A percentile compares a stretch with the other conserved stretches of the same genome.
These are phyloP conservation scores for Lithobates sylvaticus DNA, from an alignment of 2,797 vertebrate genomes.

Conservation along the genomic window DNA sequence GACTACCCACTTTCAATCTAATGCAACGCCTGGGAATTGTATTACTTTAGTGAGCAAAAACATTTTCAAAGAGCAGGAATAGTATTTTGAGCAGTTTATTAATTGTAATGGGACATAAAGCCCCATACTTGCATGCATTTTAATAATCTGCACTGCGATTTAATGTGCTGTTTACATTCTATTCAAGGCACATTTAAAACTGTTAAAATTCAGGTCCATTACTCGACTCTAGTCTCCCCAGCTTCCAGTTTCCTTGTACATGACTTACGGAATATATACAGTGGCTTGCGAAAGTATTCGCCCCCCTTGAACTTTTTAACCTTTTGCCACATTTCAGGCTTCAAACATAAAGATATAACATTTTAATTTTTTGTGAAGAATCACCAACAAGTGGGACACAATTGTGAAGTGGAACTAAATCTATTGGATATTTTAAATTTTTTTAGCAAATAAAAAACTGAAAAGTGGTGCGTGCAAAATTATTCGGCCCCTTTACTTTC, in stretches of 20 bases:
- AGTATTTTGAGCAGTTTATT: constrained; percentile 48
- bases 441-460: too few relatives aligned
- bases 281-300: too few relatives aligned
- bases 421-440: too few relatives aligned
- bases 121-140: constrained; percentile 38
- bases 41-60: constrained; percentile 29
- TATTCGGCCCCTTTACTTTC: too few relatives aligned
- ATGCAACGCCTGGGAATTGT: constrained; percentile 40
- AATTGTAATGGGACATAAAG: constrained; percentile 45
- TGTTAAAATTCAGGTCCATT: constrained; percentile 33
- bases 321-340: too few relatives aligned
- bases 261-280: constrained; percentile 9
- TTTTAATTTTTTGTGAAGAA: too few relatives aligned
- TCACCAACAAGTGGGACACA: too few relatives aligned
- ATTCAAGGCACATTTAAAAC: constrained; percentile 40
- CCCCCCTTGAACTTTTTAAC: too few relatives aligned
- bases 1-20: constrained; percentile 38
- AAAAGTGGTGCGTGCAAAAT: too few relatives aligned
- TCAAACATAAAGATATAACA: too few relatives aligned
- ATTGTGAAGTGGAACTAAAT: too few relatives aligned
- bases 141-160: constrained; percentile 38
- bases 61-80: constrained; percentile 32
- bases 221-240: constrained; percentile 10
- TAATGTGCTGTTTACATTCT: constrained; percentile 42
- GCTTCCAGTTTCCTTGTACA: background rate